Percentiles rank a stretch among this genome's conserved stretches.
phyloP scores from a whole-genome alignment of 2,888 invertebrate genomes.

The Heliconius charithonia region DNA sequence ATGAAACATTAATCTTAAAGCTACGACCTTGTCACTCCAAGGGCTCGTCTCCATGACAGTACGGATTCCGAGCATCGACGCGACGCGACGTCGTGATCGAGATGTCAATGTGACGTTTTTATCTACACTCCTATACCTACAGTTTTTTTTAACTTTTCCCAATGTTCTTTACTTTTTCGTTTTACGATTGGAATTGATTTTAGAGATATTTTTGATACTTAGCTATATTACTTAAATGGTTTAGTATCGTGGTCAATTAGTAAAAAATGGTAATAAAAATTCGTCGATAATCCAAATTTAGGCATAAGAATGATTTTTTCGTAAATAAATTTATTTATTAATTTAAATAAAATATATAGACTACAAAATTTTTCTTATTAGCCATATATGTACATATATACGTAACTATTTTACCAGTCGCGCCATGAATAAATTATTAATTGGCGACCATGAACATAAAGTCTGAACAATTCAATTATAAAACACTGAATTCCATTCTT shows the following conservation, averaged over 20 bases:
- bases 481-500: not conserved
- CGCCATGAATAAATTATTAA: not conserved
- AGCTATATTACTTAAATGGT: not conserved
- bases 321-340: not conserved
- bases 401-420: not conserved
- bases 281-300: not conserved
- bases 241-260: not conserved
- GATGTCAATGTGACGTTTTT: slow-evolving; percentile 70
- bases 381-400: too few relatives aligned
- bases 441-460: not conserved
- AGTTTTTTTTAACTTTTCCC: slow-evolving; percentile 46
- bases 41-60: slow-evolving; percentile 59
- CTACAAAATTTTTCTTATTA: too few relatives aligned
- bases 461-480: not conserved
- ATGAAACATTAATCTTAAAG: slow-evolving; percentile 57
- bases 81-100: slow-evolving; percentile 65
- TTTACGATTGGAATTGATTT: slow-evolving; percentile 25
- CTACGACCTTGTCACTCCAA: slow-evolving; percentile 65
- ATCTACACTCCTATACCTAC: slow-evolving; percentile 52
- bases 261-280: not conserved
- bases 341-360: too few relatives aligned
- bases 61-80: slow-evolving; percentile 57
- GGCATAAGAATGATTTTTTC: not conserved
- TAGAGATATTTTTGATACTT: not conserved
- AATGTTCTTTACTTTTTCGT: slow-evolving; percentile 43